Conservation (phyloP, 2,113 vertebrate species). For the Mungos mungo region DNA sequence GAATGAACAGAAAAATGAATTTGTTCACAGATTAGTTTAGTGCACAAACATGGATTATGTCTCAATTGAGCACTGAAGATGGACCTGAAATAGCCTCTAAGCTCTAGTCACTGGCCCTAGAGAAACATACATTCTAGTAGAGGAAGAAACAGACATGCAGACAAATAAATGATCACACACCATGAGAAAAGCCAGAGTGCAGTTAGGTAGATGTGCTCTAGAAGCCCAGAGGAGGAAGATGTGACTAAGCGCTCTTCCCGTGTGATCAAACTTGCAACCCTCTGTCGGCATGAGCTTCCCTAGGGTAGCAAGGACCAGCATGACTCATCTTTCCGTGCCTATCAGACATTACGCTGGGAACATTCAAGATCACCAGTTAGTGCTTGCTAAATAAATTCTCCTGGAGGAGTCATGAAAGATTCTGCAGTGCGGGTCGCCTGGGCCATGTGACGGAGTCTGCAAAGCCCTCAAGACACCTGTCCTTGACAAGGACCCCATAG, state of each 20-base stretch:
- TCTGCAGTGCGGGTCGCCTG: neutral
- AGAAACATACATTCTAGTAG: neutral
- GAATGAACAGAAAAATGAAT: neutral
- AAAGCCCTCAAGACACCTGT: neutral
- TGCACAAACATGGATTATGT: neutral
- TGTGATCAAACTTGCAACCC: neutral
- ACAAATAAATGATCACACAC: constrained; percentile 7
- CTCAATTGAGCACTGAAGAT: neutral
- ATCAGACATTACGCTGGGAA: constrained; percentile 6
- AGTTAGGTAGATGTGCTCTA: neutral
- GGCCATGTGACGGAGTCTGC: neutral
- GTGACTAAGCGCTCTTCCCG: constrained; percentile 61
- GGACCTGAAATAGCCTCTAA: neutral
- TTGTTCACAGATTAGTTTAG: neutral
- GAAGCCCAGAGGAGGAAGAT: constrained; percentile 5
- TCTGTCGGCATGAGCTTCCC: neutral
- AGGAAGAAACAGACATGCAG: neutral
- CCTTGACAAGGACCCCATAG: neutral
- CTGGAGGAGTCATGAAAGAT: neutral
- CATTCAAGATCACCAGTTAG: neutral
- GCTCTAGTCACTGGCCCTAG: neutral
- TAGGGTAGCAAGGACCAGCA: neutral
- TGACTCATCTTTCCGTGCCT: constrained; percentile 61
- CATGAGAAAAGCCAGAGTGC: neutral
- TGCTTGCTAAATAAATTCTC: constrained; percentile 36